Conservation (phyloP, 2,797 vertebrate species). For the Rousettus madagascariensis region DNA sequence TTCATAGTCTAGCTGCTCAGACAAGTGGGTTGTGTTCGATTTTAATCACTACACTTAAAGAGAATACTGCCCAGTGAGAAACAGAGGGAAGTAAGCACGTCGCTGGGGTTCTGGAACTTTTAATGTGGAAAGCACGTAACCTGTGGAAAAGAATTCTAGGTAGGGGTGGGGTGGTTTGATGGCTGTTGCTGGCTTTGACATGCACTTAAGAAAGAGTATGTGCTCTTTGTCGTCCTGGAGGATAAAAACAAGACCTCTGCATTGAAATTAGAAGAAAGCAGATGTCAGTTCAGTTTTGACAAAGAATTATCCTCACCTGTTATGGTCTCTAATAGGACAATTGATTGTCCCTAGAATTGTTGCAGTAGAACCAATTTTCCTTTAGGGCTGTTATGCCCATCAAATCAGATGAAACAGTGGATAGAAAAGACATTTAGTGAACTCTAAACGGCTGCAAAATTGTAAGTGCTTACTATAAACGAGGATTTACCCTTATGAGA, state of each 20-base stretch:
- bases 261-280: neutral
- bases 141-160: neutral
- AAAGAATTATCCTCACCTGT: neutral
- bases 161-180: no score
- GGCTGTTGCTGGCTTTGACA: neutral
- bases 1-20: neutral
- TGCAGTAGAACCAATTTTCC: neutral
- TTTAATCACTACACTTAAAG: neutral
- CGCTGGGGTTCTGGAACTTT: neutral
- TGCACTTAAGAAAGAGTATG: neutral
- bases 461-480: neutral
- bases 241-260: neutral
- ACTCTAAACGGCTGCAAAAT: neutral
- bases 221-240: neutral
- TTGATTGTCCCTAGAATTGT: neutral
- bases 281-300: neutral
- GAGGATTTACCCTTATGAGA: neutral
- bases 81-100: neutral
- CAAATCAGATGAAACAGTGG: neutral
- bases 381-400: neutral
- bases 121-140: neutral
- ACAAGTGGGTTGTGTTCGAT: neutral
- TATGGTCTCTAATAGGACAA: neutral
- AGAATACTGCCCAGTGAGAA: neutral
- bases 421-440: neutral